phyloP scores from a whole-genome alignment of 1,140 invertebrate genomes.

The Holcopasites calliopsidis region DNA sequence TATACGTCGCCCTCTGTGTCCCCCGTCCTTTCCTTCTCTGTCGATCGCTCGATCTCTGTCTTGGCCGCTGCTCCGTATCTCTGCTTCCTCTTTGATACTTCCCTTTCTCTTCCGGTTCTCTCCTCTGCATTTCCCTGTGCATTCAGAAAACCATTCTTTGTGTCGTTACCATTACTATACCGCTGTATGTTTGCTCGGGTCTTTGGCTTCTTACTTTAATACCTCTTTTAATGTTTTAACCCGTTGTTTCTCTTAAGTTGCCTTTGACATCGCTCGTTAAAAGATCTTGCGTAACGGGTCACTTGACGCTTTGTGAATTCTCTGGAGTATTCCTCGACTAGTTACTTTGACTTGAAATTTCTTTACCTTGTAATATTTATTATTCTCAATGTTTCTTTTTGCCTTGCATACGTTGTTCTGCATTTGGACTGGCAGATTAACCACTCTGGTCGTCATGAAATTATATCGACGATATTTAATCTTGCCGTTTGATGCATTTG shows the following conservation, averaged over 20 bases:
- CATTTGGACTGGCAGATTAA: not conserved
- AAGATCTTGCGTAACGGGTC: not conserved
- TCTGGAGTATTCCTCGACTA: not conserved
- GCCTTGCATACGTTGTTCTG: not conserved
- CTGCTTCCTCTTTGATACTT: slow-evolving; percentile 38
- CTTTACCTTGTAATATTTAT: slow-evolving; percentile 11
- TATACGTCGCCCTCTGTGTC: slow-evolving; percentile 46
- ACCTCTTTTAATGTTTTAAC: not conserved
- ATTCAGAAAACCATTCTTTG: slow-evolving; percentile 1
- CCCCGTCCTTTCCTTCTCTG: not conserved
- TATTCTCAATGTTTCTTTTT: not conserved
- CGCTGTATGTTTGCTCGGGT: not conserved
- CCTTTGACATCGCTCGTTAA: not conserved
- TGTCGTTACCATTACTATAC: not conserved
- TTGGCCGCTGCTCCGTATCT: not conserved
- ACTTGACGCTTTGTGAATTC: slow-evolving; percentile 1
- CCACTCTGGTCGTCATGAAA: too few species aligned
- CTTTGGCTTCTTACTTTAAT: not conserved
- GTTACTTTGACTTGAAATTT: not conserved
- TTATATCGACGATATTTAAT: too few species aligned
- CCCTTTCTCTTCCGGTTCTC: slow-evolving; percentile 22
- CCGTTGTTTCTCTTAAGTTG: not conserved
- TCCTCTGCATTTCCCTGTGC: slow-evolving; percentile 24
- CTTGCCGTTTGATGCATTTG: too few species aligned
- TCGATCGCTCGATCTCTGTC: slow-evolving; percentile 1